These are phyloP conservation scores for Rhagologus leucostigma DNA, from an alignment of 2,113 vertebrate genomes.

Conservation along the genomic window DNA sequence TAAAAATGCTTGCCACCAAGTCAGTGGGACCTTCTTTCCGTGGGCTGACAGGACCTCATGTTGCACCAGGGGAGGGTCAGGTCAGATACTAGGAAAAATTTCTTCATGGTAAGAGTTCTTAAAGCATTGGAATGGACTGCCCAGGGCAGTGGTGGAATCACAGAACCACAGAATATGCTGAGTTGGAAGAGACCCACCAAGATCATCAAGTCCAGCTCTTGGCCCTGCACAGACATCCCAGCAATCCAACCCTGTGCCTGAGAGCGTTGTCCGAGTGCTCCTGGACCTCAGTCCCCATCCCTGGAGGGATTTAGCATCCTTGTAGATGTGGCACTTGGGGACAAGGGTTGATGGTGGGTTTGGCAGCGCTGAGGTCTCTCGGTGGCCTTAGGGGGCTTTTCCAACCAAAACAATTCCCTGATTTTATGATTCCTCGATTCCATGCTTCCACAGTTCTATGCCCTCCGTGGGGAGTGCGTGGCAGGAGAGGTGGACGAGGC, in stretches of 20 bases:
- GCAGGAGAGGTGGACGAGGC: neutral
- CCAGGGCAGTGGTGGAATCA: neutral
- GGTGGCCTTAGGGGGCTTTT: neutral
- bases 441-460: rapidly evolving
- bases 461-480: neutral
- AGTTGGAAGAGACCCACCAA: neutral
- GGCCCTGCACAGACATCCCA: neutral
- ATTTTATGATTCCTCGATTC: no score
- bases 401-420: neutral
- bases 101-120: neutral
- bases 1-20: neutral
- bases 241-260: neutral
- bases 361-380: neutral
- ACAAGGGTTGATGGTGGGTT: no score
- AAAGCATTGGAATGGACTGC: neutral
- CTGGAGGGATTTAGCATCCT: neutral
- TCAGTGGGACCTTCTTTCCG: neutral
- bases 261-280: neutral
- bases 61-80: neutral
- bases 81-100: neutral
- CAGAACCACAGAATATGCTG: neutral
- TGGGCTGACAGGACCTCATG: rapidly evolving
- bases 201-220: neutral
- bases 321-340: neutral
- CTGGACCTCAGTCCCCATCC: neutral